phyloP scores from a whole-genome alignment of 2,113 vertebrate species.

The Centropus unirufus region DNA sequence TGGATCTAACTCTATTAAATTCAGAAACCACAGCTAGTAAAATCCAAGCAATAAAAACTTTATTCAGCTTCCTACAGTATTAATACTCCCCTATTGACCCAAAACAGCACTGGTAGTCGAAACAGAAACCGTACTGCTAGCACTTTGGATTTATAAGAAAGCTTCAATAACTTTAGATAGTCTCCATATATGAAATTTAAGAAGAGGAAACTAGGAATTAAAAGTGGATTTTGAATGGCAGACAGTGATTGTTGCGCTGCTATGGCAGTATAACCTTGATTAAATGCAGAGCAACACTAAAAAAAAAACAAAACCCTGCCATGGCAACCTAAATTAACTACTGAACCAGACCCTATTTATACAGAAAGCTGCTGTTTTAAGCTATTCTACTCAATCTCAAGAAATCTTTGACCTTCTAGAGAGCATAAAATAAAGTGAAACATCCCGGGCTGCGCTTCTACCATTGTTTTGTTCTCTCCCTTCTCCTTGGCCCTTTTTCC shows the following conservation, averaged over 20 bases:
- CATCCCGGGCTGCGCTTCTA: neutral
- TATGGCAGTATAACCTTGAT: conserved; percentile 53
- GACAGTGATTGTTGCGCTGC: conserved; percentile 47
- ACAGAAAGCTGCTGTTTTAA: neutral
- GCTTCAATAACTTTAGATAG: conserved; percentile 24
- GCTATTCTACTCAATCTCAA: neutral
- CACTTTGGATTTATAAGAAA: conserved; percentile 59
- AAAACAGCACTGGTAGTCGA: conserved; percentile 11
- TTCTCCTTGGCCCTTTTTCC: conserved; percentile 8
- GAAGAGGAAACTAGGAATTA: conserved; percentile 69
- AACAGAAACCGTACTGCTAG: conserved; percentile 48
- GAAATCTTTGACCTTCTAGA: conserved; percentile 13
- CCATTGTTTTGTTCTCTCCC: neutral
- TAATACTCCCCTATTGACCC: conserved; percentile 35
- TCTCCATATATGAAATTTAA: conserved; percentile 65
- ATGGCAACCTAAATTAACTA: conserved; percentile 61
- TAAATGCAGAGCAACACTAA: conserved; percentile 65
- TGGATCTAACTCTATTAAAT: conserved; percentile 56
- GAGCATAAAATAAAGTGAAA: neutral
- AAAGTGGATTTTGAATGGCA: conserved; percentile 63
- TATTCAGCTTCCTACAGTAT: conserved; percentile 43
- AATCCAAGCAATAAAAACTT: conserved; percentile 67
- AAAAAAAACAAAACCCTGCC: conserved; percentile 67
- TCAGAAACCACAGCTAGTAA: conserved; percentile 73
- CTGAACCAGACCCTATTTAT: conserved; percentile 36